Evolutionary conservation across 2,797 vertebrate genomes (phyloP).

Genomic region (Emys orbicularis): DNA sequence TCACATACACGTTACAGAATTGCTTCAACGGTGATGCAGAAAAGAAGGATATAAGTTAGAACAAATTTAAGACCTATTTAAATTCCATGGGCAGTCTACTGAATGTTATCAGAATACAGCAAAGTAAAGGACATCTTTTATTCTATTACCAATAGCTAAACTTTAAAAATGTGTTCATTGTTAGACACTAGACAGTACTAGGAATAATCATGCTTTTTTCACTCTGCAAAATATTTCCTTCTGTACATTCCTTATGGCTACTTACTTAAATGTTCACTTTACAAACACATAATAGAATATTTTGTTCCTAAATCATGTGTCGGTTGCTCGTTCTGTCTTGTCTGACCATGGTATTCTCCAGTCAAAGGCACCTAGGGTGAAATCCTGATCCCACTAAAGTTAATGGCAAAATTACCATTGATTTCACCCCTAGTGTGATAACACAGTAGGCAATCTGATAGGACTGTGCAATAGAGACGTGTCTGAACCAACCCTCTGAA

Average conservation of each 20-base stretch:
- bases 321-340: too few species aligned
- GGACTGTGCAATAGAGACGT: rapidly evolving
- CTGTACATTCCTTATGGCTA: rapidly evolving
- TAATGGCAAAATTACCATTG: background rate
- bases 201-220: background rate
- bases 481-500: too few species aligned
- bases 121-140: background rate
- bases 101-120: background rate
- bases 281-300: background rate
- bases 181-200: background rate
- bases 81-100: rapidly evolving
- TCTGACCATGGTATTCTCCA: rapidly evolving
- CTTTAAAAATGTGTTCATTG: background rate
- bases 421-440: background rate
- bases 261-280: rapidly evolving
- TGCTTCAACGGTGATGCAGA: background rate
- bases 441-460: rapidly evolving
- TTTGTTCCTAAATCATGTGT: rapidly evolving
- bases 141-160: background rate
- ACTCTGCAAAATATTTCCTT: background rate
- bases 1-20: background rate
- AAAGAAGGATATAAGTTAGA: background rate
- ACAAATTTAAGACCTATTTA: background rate
- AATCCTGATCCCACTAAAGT: background rate
- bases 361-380: rapidly evolving